Evolutionary conservation across 2,888 invertebrate genomes (phyloP).

Genomic region (Cyclophora albipunctata): DNA sequence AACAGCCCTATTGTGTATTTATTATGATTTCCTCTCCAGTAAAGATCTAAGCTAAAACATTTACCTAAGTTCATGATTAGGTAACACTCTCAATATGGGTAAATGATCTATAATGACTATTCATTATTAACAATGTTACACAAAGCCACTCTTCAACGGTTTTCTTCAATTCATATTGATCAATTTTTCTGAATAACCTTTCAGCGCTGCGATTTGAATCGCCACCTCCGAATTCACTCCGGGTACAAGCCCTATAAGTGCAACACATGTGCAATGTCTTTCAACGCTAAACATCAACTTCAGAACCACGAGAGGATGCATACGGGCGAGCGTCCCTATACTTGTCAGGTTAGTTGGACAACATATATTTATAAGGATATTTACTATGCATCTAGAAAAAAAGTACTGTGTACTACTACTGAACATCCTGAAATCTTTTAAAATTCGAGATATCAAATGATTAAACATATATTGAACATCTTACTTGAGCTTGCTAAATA

Average conservation of each 20-base stretch:
- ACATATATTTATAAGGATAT: background rate
- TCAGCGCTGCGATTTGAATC: constrained; percentile 70
- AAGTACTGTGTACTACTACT: background rate
- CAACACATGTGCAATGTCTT: constrained; percentile 65
- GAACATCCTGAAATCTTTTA: too few relatives aligned
- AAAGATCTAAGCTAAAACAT: background rate
- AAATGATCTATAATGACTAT: too few relatives aligned
- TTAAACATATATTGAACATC: too few relatives aligned
- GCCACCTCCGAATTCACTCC: constrained; percentile 69
- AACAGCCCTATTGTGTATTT: too few relatives aligned
- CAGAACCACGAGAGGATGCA: constrained; percentile 73
- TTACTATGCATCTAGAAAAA: background rate
- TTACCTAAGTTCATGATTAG: too few relatives aligned
- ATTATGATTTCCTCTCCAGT: background rate
- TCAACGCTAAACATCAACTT: constrained; percentile 72
- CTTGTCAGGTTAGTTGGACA: constrained; percentile 52
- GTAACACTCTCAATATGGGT: too few relatives aligned
- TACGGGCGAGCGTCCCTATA: constrained; percentile 67
- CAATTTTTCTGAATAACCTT: constrained; percentile 18
- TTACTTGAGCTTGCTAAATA: too few relatives aligned
- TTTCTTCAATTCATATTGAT: too few relatives aligned
- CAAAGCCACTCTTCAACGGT: too few relatives aligned
- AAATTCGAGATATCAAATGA: too few relatives aligned
- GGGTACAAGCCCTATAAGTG: constrained; percentile 72
- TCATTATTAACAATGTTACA: too few relatives aligned